Percentiles rank a stretch among this genome's conserved stretches.
Evolutionary conservation across 23 tunicate genomes (phyloP).

Genomic region (Oikopleura albicans): DNA sequence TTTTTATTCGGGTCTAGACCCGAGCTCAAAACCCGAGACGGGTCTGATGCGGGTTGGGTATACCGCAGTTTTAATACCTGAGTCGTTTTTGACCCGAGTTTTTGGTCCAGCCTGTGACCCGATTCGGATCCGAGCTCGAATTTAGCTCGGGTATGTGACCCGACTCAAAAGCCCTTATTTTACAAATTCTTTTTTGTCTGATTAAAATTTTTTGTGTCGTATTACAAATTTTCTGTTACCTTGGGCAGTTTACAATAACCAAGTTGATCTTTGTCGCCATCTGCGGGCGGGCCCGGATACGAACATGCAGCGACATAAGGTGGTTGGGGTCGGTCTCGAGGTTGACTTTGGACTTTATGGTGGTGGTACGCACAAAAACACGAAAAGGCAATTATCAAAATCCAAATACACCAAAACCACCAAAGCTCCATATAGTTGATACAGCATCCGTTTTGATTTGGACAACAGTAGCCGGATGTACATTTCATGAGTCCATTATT

Average conservation of each 20-base stretch:
- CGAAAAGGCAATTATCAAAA: neutral
- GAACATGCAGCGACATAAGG: neutral
- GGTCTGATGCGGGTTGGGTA: too few relatives aligned
- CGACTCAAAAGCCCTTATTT: too few relatives aligned
- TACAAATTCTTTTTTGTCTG: too few relatives aligned
- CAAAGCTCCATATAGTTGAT: neutral
- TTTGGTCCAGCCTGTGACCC: too few relatives aligned
- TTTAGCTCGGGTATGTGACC: too few relatives aligned
- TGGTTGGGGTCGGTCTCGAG: neutral
- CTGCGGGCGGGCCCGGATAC: slow-evolving; percentile 10
- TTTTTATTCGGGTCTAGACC: too few relatives aligned
- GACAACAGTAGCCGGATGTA: neutral
- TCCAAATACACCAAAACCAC: slow-evolving; percentile 17
- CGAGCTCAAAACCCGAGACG: too few relatives aligned
- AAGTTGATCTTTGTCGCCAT: slow-evolving; percentile 16
- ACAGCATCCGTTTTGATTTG: neutral
- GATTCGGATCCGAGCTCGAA: too few relatives aligned
- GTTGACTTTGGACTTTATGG: neutral
- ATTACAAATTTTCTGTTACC: too few relatives aligned
- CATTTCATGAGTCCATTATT: neutral
- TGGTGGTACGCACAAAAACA: slow-evolving; percentile 14
- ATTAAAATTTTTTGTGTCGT: too few relatives aligned
- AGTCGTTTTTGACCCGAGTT: too few relatives aligned
- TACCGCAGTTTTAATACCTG: too few relatives aligned
- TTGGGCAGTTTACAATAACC: slow-evolving; percentile 16